Evolutionary conservation across 1,140 invertebrate genomes (phyloP).

Genomic region (Globodera ellingtonae): DNA sequence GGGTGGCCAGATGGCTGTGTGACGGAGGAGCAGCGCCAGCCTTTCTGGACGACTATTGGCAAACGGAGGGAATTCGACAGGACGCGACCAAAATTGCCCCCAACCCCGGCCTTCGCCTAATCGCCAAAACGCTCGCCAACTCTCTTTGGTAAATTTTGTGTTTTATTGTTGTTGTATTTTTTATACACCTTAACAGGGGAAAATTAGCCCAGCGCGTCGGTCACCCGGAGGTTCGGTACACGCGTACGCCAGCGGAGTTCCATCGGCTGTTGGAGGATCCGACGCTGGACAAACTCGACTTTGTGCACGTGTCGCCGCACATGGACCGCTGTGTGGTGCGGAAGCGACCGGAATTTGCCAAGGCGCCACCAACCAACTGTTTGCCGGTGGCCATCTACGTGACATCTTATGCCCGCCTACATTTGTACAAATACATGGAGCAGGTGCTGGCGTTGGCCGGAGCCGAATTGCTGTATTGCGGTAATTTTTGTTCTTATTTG

Average conservation of each 20-base stretch:
- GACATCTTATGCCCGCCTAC: constrained; percentile 21
- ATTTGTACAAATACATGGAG: constrained; percentile 21
- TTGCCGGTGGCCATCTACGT: constrained; percentile 10
- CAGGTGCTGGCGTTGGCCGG: background rate
- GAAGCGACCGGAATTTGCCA: constrained; percentile 10
- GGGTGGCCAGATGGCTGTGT: constrained; percentile 1
- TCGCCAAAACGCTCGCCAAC: constrained; percentile 2
- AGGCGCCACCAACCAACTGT: constrained; percentile 3
- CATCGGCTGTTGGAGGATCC: constrained; percentile 15
- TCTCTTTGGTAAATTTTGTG: too few relatives aligned
- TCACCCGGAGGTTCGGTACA: constrained; percentile 1
- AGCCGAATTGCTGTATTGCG: too few relatives aligned
- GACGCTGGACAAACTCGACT: constrained; percentile 19
- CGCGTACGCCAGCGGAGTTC: constrained; percentile 23
- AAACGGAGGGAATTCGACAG: background rate
- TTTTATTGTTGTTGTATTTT: too few relatives aligned
- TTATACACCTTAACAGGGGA: too few relatives aligned
- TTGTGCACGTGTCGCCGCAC: constrained; percentile 6
- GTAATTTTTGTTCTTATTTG: constrained; percentile 7
- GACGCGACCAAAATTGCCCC: background rate
- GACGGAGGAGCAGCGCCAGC: background rate
- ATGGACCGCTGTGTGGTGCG: constrained; percentile 19
- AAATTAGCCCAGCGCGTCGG: constrained; percentile 17
- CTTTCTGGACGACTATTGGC: background rate
- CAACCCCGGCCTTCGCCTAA: background rate